Conservation (phyloP, 2,113 vertebrate genomes). For the Chloebia gouldiae region DNA sequence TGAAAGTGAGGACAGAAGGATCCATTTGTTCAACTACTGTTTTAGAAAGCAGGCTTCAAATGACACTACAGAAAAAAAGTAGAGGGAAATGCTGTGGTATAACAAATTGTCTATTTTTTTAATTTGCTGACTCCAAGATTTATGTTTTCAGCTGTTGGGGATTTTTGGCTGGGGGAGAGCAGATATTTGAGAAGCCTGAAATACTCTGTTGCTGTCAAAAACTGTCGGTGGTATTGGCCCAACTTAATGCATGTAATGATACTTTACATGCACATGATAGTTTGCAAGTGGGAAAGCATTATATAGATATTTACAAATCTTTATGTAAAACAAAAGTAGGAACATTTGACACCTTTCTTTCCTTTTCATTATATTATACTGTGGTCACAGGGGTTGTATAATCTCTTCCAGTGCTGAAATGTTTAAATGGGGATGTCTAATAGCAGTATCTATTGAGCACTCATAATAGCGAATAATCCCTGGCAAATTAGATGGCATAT, state of each 20-base stretch:
- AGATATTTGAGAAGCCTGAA: neutral
- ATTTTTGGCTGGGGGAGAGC: neutral
- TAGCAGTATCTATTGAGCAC: neutral
- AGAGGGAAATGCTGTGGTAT: conserved; percentile 18
- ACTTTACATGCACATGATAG: fast-evolving
- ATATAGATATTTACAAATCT: too few relatives aligned
- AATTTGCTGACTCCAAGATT: conserved; percentile 33
- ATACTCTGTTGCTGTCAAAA: neutral
- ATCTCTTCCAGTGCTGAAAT: neutral
- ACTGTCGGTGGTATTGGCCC: neutral
- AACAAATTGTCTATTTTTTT: conserved; percentile 50
- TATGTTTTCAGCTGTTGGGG: conserved; percentile 32
- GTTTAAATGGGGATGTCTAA: neutral
- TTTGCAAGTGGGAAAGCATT: neutral
- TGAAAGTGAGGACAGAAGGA: conserved; percentile 78
- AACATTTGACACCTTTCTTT: neutral
- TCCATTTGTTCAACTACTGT: conserved; percentile 82
- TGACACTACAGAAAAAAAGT: conserved; percentile 67
- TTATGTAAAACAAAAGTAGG: neutral
- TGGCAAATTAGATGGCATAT: neutral
- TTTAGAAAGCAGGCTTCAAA: conserved; percentile 77
- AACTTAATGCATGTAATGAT: neutral
- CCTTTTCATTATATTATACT: neutral
- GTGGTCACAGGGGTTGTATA: neutral
- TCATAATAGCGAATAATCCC: neutral